Evolutionary conservation across 2,797 vertebrate genomes (phyloP), one percentile per base, ranked within the genome.

Genomic region (Poecilia picta): DNA sequence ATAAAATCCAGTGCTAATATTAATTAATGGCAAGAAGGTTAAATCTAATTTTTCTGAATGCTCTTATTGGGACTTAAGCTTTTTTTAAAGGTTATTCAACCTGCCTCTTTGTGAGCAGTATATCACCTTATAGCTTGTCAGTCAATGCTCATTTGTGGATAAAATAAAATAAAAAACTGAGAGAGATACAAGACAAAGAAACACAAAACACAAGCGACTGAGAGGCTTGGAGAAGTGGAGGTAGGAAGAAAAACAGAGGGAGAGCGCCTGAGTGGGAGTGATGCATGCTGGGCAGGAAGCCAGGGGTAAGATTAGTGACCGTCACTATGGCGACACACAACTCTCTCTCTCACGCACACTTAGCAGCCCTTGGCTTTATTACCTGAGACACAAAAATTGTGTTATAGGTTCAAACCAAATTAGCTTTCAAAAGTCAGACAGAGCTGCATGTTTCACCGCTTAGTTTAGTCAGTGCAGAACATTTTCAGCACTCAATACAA

Each of bases 261-360:
- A 85, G 87, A 88, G 83, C 49, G 57, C 82, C n/a, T 91, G 91
- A 93, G 93, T 93, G 89, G 92, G 93, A 94, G 93, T 87, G 84
- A 92, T 85, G 87, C 91, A 89, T 86, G 91, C 92, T 94, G 90
- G 94, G 94, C 93, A 90, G 90, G 83, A 90, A 90, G 93, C 92
- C 91, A 93, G 90, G 85, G 86, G 89, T 87, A 92, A 93, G 92
- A 92, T 93, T 92, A 92, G 92, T 88, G 92, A 88, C 90, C 79
- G 83, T 94, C 91, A 88, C 93, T 89, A 94, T 94, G 90, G 92
- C 62, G 88, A 94, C 89, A 87, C 79, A 85, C 47, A 89, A 83
- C 79, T 86, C 81, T 77, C 81, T 81, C 39, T 82, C 66, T 74
- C 77, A 75, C 43, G 46, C 72, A 79, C 77, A 78, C 76, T 77